Base-by-base conservation (phyloP, 2,888 invertebrate species). In the Calliscelio sp. region DNA sequence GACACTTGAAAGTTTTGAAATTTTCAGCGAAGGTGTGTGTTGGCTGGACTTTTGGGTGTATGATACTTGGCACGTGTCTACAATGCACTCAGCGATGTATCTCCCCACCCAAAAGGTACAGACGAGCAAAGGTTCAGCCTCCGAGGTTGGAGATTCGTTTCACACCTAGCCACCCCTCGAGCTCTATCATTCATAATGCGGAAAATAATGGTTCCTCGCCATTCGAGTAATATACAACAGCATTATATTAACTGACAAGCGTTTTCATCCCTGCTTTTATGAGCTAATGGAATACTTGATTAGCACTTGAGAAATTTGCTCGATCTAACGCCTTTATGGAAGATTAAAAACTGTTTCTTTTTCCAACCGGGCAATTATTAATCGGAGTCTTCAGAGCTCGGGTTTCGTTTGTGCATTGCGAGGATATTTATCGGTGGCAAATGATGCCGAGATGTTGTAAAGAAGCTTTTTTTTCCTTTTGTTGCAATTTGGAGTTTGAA, bases 131-230 rank as follows among this genome's bases (percentile, higher is more conserved):
- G 79, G 85, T 81, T 78, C 84, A 70, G 81, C 84, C 84, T 84
- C 84, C 81, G 61, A 73, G 81, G 75, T 84, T 59, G 70, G 84
- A 85, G 86, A 84, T 81, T 74, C 78, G 63, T 81, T 78, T 84
- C 77, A 74, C 82, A 82, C 84, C 80, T 71, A 82, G 35, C 79
- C 83, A 49, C 77, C 84, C 81, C 79, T 59, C 66, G 28, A 49
- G 65, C 73, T 77, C 87, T 83, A 88, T 87, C 87, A 87, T 88
- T 83, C 81, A 74, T 82, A 80, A 82, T 83, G 86, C 77, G 86
- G 74, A 81, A 88, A 87, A 86, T 85, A 87, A 85, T 87, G 86
- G 84, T 84, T 84, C 77, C 85, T 78, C 86, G 84, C 85, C 87
- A 78, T 81, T 85, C 57, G 74, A 53, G 78, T 65, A 75, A 78